A percentile compares a stretch with the other conserved stretches of the same genome.
phyloP scores from a whole-genome alignment of 2,113 vertebrate genomes.

The Pollachius pollachius region DNA sequence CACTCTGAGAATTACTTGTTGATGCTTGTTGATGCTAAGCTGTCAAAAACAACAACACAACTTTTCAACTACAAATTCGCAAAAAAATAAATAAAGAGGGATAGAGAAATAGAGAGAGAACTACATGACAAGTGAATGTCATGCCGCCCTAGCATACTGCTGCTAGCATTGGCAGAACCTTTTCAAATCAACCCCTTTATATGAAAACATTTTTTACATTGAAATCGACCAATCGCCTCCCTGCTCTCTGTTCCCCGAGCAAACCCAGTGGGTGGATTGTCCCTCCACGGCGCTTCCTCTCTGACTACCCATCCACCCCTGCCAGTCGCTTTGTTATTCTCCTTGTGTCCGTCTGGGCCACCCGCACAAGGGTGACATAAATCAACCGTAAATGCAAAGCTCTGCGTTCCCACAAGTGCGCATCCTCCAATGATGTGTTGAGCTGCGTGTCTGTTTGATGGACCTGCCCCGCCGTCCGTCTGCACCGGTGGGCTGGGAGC shows the following conservation, averaged over 20 bases:
- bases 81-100: too few relatives aligned
- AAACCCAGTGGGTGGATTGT: neutral
- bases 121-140: neutral
- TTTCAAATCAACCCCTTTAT: neutral
- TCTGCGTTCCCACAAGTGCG: neutral
- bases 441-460: too few relatives aligned
- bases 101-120: too few relatives aligned
- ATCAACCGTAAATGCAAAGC: neutral
- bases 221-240: neutral
- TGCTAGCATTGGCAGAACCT: neutral
- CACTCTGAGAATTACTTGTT: too few relatives aligned
- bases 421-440: too few relatives aligned
- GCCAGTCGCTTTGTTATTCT: neutral
- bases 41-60: too few relatives aligned
- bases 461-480: too few relatives aligned
- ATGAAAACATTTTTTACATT: neutral
- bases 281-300: neutral
- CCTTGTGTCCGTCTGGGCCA: neutral
- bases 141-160: neutral
- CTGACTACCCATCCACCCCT: too few relatives aligned
- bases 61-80: too few relatives aligned
- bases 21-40: too few relatives aligned
- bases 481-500: too few relatives aligned
- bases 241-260: neutral
- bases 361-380: neutral